These are phyloP conservation scores for Cephus nigrinus DNA, from an alignment of 2,888 invertebrate species.

Conservation along the genomic window DNA sequence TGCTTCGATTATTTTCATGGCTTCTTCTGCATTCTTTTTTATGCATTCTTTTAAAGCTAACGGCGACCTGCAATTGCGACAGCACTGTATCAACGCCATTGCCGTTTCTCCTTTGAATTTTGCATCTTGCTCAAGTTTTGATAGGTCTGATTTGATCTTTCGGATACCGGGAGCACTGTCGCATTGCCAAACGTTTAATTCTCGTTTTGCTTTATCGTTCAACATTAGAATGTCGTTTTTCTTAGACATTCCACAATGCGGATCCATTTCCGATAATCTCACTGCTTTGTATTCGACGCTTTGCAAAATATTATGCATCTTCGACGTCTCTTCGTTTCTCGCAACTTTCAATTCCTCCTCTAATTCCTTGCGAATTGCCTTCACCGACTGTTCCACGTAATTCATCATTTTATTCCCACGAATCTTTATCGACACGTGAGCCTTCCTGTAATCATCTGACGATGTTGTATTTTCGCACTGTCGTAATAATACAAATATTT, in stretches of 20 bases:
- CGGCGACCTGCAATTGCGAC: constrained; percentile 27
- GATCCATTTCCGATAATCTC: constrained; percentile 29
- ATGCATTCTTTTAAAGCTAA: constrained; percentile 28
- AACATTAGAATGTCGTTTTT: constrained; percentile 30
- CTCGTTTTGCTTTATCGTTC: constrained; percentile 25
- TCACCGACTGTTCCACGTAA: constrained; percentile 19
- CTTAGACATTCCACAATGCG: constrained; percentile 29
- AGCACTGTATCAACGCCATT: constrained; percentile 20
- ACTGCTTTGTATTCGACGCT: constrained; percentile 25
- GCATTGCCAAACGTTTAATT: constrained; percentile 24
- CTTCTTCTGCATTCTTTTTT: constrained; percentile 24
- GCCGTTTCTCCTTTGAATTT: constrained; percentile 19
- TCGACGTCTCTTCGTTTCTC: constrained; percentile 19
- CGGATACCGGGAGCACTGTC: constrained; percentile 16
- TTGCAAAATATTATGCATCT: constrained; percentile 21
- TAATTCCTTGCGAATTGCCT: constrained; percentile 16
- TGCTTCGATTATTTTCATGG: constrained; percentile 29
- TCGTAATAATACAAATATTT: constrained; percentile 13
- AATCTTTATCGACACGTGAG: constrained; percentile 14
- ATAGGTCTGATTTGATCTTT: constrained; percentile 20
- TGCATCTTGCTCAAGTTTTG: constrained; percentile 22
- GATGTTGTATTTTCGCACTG: constrained; percentile 31
- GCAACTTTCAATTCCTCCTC: constrained; percentile 16
- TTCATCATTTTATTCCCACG: constrained; percentile 18
- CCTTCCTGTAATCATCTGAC: constrained; percentile 30